These are phyloP conservation scores for Proctacanthus coquilletti DNA, from an alignment of 1,140 invertebrate genomes.

Conservation along the genomic window DNA sequence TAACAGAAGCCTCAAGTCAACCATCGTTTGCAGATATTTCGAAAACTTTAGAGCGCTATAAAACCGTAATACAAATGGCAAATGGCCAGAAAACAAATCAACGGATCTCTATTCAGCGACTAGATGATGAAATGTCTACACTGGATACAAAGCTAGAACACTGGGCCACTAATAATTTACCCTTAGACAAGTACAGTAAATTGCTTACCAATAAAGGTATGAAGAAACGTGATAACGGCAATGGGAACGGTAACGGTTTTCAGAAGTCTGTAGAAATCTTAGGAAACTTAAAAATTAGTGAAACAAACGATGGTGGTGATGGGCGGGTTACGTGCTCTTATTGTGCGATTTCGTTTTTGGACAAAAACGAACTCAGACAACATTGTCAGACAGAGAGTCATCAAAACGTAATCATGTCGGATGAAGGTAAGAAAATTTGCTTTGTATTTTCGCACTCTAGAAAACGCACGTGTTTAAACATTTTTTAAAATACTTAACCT, in stretches of 20 bases:
- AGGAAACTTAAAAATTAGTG: background rate
- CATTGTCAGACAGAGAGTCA: constrained; percentile 51
- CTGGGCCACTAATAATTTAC: constrained; percentile 29
- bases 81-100: constrained; percentile 30
- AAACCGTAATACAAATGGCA: constrained; percentile 32
- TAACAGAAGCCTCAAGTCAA: constrained; percentile 27
- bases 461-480: background rate
- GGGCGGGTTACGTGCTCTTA: constrained; percentile 32
- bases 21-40: constrained; percentile 32
- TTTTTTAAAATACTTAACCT: too few relatives aligned
- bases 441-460: background rate
- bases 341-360: constrained; percentile 43
- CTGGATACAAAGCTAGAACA: constrained; percentile 31
- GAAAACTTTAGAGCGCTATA: constrained; percentile 33
- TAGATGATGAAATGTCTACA: constrained; percentile 31
- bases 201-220: constrained; percentile 24
- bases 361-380: constrained; percentile 39
- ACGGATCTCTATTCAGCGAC: constrained; percentile 18
- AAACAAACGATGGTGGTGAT: constrained; percentile 7
- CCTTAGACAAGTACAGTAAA: constrained; percentile 27
- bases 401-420: constrained; percentile 52
- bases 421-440: constrained; percentile 38
- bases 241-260: constrained; percentile 3
- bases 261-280: background rate
- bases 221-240: constrained; percentile 19